phyloP scores from a whole-genome alignment of 2,797 vertebrate species.

The Decapterus maruadsi region DNA sequence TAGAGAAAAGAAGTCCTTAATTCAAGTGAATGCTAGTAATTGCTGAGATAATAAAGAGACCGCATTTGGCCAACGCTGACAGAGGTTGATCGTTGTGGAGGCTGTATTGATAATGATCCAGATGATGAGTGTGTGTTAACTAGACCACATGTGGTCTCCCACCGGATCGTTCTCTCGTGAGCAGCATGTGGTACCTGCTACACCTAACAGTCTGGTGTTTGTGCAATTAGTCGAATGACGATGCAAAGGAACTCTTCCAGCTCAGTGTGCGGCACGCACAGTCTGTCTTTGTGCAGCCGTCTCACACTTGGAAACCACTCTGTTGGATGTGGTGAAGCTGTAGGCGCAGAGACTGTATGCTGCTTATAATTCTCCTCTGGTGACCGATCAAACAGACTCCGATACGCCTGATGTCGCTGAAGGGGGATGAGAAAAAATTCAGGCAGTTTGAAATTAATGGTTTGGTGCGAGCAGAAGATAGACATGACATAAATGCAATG shows the following conservation, averaged over 20 bases:
- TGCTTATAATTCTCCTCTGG: constrained; percentile 99
- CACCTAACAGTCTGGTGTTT: constrained; percentile 76
- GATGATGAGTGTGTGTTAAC: constrained; percentile 60
- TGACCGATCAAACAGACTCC: constrained; percentile 88
- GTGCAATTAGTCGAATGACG: constrained; percentile 66
- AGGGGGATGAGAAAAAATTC: constrained; percentile 29
- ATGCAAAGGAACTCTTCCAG: constrained; percentile 61
- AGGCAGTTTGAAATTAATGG: constrained; percentile 7
- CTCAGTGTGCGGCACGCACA: constrained; percentile 63
- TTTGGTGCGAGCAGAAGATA: constrained; percentile 7
- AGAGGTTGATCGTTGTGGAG: constrained; percentile 81
- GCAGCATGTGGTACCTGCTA: constrained; percentile 65
- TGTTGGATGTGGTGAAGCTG: constrained; percentile 97
- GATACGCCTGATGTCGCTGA: constrained; percentile 86
- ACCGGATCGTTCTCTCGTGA: constrained; percentile 38
- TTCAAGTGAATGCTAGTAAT: constrained; percentile 80
- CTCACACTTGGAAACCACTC: constrained; percentile 90
- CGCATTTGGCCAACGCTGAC: constrained; percentile 68
- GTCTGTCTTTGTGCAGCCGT: constrained; percentile 53
- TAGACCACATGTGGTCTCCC: constrained; percentile 52
- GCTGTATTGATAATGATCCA: constrained; percentile 69
- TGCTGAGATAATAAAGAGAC: constrained; percentile 76
- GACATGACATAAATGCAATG: constrained; percentile 3
- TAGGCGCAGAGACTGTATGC: constrained; percentile 98
- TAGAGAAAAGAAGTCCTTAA: constrained; percentile 73